Evolutionary conservation across 2,797 vertebrate species (phyloP).

Genomic region (Acrossocheilus wenchowensis): DNA sequence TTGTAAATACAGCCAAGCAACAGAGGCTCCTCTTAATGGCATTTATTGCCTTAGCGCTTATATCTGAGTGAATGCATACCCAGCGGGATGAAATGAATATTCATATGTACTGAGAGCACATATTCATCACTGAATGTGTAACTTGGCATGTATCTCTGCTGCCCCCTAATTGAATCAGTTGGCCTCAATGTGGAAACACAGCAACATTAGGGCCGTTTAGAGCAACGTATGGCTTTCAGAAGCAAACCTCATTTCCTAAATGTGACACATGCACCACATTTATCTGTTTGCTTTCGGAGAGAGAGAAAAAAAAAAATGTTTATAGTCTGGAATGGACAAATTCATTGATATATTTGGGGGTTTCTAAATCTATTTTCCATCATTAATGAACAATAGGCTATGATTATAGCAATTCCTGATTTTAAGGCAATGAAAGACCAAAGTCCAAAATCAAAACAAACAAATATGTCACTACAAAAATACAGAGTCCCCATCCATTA

Average conservation of each 20-base stretch:
- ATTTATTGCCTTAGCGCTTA: conserved; percentile 54
- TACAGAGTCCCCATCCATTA: not conserved
- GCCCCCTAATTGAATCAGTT: conserved; percentile 59
- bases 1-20: conserved; percentile 33
- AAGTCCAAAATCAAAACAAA: not conserved
- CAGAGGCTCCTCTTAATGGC: conserved; percentile 34
- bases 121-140: conserved; percentile 64
- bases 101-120: conserved; percentile 63
- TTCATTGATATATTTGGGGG: not conserved
- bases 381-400: not conserved
- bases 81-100: conserved; percentile 71
- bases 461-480: not conserved
- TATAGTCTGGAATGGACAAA: not conserved
- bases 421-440: not conserved
- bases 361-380: not conserved
- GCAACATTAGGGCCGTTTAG: conserved; percentile 63
- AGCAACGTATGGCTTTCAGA: conserved; percentile 23
- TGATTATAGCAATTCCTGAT: not conserved
- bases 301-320: not conserved
- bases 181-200: conserved; percentile 64
- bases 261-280: not conserved
- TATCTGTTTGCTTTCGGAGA: conserved; percentile 2
- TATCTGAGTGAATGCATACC: conserved; percentile 61
- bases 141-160: conserved; percentile 60
- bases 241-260: conserved; percentile 33